phyloP scores from a whole-genome alignment of 2,888 invertebrate genomes.

The Nomada ruficornis region DNA sequence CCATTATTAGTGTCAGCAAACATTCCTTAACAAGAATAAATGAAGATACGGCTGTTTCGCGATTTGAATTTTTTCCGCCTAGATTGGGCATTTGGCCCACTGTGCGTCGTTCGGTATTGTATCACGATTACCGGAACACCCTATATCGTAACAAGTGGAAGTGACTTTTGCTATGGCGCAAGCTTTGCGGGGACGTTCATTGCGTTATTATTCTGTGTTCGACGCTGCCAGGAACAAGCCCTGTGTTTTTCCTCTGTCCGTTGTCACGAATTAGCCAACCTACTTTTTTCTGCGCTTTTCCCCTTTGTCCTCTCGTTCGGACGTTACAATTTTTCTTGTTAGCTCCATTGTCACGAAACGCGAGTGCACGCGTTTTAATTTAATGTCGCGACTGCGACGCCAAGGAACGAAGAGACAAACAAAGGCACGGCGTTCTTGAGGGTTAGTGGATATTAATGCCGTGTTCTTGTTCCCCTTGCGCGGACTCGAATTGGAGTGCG shows the following conservation, averaged over 20 bases:
- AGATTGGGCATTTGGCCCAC: no score
- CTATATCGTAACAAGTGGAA: background rate
- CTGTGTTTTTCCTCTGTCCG: constrained; percentile 23
- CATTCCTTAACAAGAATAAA: no score
- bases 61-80: no score
- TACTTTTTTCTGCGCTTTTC: background rate
- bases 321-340: constrained; percentile 37
- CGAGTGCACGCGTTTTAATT: constrained; percentile 49
- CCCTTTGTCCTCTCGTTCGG: constrained; percentile 18
- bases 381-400: constrained; percentile 35
- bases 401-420: constrained; percentile 41
- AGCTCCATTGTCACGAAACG: constrained; percentile 10
- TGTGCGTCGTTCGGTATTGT: background rate
- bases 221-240: background rate
- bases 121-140: background rate
- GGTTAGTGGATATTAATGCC: constrained; percentile 64
- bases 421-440: constrained; percentile 52
- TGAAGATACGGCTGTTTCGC: no score
- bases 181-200: background rate
- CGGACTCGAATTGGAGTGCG: constrained; percentile 94
- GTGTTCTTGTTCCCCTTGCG: constrained; percentile 57
- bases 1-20: no score
- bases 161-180: background rate
- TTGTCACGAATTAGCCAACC: constrained; percentile 15
- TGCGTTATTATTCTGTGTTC: constrained; percentile 35